Evolutionary conservation across 1,140 invertebrate species (phyloP), one percentile per base, ranked within the genome.

Genomic region (Amyelois transitella): DNA sequence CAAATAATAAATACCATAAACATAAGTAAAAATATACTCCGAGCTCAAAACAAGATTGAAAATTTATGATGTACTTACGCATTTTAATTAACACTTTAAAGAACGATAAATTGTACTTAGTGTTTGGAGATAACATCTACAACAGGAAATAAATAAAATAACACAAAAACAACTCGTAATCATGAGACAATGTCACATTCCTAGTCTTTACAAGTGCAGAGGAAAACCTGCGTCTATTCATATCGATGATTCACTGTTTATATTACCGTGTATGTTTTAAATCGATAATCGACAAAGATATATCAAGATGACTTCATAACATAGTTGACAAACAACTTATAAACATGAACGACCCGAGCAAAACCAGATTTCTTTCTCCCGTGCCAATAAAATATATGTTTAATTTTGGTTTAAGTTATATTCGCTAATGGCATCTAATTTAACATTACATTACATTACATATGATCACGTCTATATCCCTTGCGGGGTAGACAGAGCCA

Each of bases 201-300:
- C 28, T 43, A 43, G 38, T 53, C 51, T 43, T 43, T 44, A 51
- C 10, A 53, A 2, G 7, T 6, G 22, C 24, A 32, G 45, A 58
- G 55, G 50, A 52, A 56, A 58, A 19, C 38, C n/a, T n/a, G 44
- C 47, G 21, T 58, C 50, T 58, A 58, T 58, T 52, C 50, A 48
- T 52, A 58, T 48, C 38, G 56, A 58, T 58, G 56, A 58, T 58
- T 48, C 50, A 52, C n/a, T 49, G 21, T 55, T 55, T 50, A 54
- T 44, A 14, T 54, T 32, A 4, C 18, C 43, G 10, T 21, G 24
- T 48, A 47, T 28, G 19, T 54, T 32, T 21, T 47, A 54, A 18
- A 52, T 52, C 32, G 7, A 43, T 51, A 28, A 51, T 28, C 43
- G 25, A 38, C 12, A 12, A 38, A 38, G 32, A 38, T 38, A 14